Conservation (phyloP, 2,888 invertebrate species). For the Cosmopolites sordidus region DNA sequence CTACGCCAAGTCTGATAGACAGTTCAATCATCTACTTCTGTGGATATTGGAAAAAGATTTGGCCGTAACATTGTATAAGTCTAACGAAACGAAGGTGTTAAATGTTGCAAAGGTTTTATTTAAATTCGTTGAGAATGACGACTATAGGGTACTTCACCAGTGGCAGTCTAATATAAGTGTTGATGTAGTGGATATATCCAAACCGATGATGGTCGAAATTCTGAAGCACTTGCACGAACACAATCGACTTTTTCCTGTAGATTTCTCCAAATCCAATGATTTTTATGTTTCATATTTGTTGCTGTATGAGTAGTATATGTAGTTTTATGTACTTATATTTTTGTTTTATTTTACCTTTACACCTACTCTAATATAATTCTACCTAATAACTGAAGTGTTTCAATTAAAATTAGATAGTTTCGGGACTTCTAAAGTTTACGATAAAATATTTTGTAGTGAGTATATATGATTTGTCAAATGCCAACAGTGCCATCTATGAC, state of each 20-base stretch:
- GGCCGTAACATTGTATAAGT: conserved; percentile 47
- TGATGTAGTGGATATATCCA: conserved; percentile 54
- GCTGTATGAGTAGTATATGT: neutral
- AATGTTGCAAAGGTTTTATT: conserved; percentile 57
- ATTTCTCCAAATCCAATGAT: conserved; percentile 54
- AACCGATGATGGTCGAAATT: conserved; percentile 55
- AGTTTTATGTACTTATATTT: no score
- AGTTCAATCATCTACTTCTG: conserved; percentile 54
- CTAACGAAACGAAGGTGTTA: conserved; percentile 43
- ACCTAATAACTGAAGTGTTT: no score
- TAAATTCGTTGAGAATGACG: conserved; percentile 49
- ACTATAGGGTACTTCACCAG: conserved; percentile 50
- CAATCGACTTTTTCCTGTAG: conserved; percentile 54
- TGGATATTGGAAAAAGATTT: conserved; percentile 62
- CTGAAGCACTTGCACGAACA: conserved; percentile 54
- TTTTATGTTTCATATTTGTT: conserved; percentile 58
- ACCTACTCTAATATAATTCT: no score
- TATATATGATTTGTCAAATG: no score
- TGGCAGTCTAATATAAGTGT: conserved; percentile 53
- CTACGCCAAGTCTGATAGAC: conserved; percentile 48
- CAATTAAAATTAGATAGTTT: no score
- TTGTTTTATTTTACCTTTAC: no score
- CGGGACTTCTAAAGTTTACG: no score
- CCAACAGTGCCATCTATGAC: no score
- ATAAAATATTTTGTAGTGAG: no score